Conservation (phyloP, 2,888 invertebrate species). For the Melanotus villosus region DNA sequence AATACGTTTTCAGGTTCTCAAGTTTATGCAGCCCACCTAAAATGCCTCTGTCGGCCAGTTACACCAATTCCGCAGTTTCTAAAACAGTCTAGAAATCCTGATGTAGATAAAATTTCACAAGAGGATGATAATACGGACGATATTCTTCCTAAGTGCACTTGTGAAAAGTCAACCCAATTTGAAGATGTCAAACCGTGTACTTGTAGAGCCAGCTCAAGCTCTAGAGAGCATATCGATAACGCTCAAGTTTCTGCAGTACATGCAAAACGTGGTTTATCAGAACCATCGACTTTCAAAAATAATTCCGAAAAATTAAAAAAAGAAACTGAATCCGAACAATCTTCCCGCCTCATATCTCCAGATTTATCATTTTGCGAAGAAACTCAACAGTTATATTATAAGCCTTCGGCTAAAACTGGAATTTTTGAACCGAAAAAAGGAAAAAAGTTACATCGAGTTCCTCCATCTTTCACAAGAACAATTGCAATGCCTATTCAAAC, state of each 20-base stretch:
- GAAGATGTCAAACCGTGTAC: too few relatives aligned
- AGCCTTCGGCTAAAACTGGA: constrained; percentile 39
- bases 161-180: too few relatives aligned
- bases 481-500: not conserved
- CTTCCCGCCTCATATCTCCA: constrained; percentile 3
- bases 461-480: constrained; percentile 27
- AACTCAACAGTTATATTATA: constrained; percentile 45
- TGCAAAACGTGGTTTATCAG: not conserved
- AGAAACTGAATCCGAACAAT: not conserved
- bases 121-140: not conserved
- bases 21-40: not conserved
- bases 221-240: not conserved
- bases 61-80: constrained; percentile 13
- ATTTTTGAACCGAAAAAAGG: constrained; percentile 41
- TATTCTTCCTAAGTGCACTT: not conserved
- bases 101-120: not conserved
- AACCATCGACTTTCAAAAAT: not conserved
- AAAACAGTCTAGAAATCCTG: not conserved
- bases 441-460: constrained; percentile 12
- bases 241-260: not conserved
- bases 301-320: not conserved
- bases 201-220: not conserved
- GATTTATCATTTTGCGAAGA: constrained; percentile 45
- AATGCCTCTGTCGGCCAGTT: constrained; percentile 32
- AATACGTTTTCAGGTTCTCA: constrained; percentile 25